Percentiles rank a stretch among this genome's conserved stretches.
These are phyloP conservation scores for Pleuronectes platessa DNA, from an alignment of 2,113 vertebrate species.

Conservation along the genomic window DNA sequence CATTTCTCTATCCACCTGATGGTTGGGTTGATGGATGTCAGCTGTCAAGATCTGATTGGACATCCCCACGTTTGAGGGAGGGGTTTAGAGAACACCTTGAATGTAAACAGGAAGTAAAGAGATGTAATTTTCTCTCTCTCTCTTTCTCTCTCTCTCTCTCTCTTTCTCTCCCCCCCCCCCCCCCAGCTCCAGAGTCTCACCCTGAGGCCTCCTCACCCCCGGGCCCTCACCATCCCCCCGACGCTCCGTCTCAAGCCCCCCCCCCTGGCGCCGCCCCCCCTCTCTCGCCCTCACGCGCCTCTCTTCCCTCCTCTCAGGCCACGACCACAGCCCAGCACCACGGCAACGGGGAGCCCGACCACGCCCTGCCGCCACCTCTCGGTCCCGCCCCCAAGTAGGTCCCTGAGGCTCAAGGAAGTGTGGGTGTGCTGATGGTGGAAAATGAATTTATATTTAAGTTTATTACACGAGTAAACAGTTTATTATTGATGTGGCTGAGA, in stretches of 20 bases:
- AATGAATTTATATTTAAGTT: too few species aligned
- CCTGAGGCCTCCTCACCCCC: constrained; percentile 74
- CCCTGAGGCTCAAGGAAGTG: background rate
- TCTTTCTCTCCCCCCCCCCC: background rate
- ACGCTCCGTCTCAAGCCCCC: constrained; percentile 75
- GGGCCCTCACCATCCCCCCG: constrained; percentile 77
- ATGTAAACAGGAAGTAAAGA: background rate
- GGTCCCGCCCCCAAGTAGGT: constrained; percentile 81
- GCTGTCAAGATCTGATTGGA: constrained; percentile 6
- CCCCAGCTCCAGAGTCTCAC: constrained; percentile 80
- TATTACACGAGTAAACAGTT: too few species aligned
- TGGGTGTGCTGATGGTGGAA: too few species aligned
- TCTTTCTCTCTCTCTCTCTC: constrained; percentile 1
- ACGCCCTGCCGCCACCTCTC: constrained; percentile 73
- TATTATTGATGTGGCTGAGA: too few species aligned
- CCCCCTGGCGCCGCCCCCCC: constrained; percentile 59
- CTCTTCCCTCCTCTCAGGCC: constrained; percentile 79
- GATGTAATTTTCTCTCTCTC: background rate
- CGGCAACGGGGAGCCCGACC: constrained; percentile 57
- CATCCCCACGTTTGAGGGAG: background rate
- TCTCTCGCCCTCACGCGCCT: constrained; percentile 62
- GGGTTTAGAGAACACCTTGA: background rate
- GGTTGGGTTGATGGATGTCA: too few species aligned
- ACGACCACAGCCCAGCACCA: constrained; percentile 62
- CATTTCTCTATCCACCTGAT: too few species aligned